Evolutionary conservation across 2,113 vertebrate species (phyloP).

Genomic region (Raphicerus campestris): DNA sequence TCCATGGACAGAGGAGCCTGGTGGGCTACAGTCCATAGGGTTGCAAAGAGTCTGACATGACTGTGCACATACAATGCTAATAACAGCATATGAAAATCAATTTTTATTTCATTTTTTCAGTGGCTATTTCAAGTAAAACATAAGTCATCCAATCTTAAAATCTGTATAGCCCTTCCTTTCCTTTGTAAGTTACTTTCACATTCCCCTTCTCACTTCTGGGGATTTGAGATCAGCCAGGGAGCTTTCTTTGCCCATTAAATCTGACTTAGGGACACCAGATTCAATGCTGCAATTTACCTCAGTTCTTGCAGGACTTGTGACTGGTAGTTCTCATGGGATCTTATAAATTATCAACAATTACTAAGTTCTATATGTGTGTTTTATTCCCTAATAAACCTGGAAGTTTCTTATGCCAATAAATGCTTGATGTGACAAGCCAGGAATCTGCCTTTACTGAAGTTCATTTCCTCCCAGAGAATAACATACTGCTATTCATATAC

Average conservation of each 20-base stretch:
- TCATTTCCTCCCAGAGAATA: neutral
- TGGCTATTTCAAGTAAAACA: neutral
- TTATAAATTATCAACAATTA: neutral
- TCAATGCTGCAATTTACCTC: rapidly evolving
- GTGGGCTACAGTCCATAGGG: neutral
- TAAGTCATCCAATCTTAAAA: too few species aligned
- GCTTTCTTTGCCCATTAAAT: neutral
- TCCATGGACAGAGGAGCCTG: neutral
- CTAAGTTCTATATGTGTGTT: neutral
- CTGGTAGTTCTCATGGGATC: too few species aligned
- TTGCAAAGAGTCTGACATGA: neutral
- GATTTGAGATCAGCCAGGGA: too few species aligned
- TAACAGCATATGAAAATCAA: neutral
- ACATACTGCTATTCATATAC: too few species aligned
- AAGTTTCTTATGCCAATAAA: neutral
- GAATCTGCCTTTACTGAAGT: neutral
- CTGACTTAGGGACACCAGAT: rapidly evolving
- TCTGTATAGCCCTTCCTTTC: neutral
- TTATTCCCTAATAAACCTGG: neutral
- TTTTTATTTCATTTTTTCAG: neutral
- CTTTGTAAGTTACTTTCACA: neutral
- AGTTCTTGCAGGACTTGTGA: rapidly evolving
- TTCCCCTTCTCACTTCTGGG: neutral
- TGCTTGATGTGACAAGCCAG: neutral
- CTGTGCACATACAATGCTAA: neutral